Conservation (phyloP, 2,888 invertebrate species). For the Gymnosoma rotundatum region DNA sequence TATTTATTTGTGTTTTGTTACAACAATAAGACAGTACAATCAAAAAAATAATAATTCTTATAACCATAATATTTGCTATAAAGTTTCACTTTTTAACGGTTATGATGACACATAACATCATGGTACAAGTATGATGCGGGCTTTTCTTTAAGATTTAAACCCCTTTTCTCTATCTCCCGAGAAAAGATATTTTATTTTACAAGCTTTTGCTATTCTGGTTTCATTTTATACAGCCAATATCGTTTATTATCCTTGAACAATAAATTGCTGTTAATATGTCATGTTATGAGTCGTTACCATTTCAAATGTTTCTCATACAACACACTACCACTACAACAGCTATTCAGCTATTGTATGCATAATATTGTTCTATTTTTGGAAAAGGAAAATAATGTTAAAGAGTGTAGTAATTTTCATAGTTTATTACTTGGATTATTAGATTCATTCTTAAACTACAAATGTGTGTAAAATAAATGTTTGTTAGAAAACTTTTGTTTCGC, state of each 20-base stretch:
- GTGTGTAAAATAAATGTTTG: slow-evolving; percentile 8
- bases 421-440: slow-evolving; percentile 57
- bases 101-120: slow-evolving; percentile 27
- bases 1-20: no score
- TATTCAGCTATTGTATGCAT: not conserved
- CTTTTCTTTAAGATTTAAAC: slow-evolving; percentile 32
- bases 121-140: no score
- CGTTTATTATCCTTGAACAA: slow-evolving; percentile 61
- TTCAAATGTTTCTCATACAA: slow-evolving; percentile 24
- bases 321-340: slow-evolving; percentile 5
- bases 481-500: slow-evolving; percentile 1
- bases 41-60: slow-evolving; percentile 31
- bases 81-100: slow-evolving; percentile 44
- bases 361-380: not conserved
- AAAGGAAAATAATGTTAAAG: not conserved
- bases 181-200: not conserved
- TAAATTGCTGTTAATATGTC: slow-evolving; percentile 64
- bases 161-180: not conserved
- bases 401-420: slow-evolving; percentile 46
- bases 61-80: slow-evolving; percentile 36
- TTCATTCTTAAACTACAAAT: not conserved
- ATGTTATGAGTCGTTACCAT: slow-evolving; percentile 65
- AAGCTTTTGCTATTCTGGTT: slow-evolving; percentile 32
- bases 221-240: slow-evolving; percentile 29
- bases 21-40: slow-evolving; percentile 4